Conservation (phyloP, 2,113 vertebrate species). For the Marmota monax region DNA sequence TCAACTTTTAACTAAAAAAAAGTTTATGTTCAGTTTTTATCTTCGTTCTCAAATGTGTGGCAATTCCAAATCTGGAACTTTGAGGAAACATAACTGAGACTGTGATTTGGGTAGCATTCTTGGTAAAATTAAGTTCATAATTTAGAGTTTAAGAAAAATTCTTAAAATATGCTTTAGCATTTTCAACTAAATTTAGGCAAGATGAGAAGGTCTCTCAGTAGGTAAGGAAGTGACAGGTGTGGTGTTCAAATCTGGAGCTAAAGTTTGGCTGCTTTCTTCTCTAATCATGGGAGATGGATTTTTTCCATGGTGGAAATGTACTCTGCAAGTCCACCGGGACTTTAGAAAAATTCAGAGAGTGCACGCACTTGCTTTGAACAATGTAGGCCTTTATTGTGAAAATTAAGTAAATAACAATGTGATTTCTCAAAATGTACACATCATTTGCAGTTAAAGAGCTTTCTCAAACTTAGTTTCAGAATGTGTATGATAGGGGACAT, state of each 20-base stretch:
- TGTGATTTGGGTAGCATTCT: neutral
- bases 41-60: neutral
- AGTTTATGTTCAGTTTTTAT: slow-evolving; percentile 16
- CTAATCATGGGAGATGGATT: neutral
- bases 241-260: neutral
- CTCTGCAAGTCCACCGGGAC: neutral
- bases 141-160: slow-evolving; percentile 31
- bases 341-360: neutral
- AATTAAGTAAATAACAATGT: slow-evolving; percentile 22
- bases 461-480: slow-evolving; percentile 66
- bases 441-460: neutral
- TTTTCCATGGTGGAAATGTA: slow-evolving; percentile 39
- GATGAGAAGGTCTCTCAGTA: neutral
- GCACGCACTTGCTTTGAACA: neutral
- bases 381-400: neutral
- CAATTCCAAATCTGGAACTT: slow-evolving; percentile 60
- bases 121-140: slow-evolving; percentile 13
- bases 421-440: neutral
- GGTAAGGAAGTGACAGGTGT: slow-evolving; percentile 65
- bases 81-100: neutral
- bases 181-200: neutral
- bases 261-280: slow-evolving; percentile 2
- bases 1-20: neutral
- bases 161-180: slow-evolving; percentile 17
- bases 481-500: slow-evolving; percentile 67